Percentiles rank a stretch among this genome's conserved stretches.
phyloP scores from a whole-genome alignment of 2,797 vertebrate species.

The Myripristis murdjan region DNA sequence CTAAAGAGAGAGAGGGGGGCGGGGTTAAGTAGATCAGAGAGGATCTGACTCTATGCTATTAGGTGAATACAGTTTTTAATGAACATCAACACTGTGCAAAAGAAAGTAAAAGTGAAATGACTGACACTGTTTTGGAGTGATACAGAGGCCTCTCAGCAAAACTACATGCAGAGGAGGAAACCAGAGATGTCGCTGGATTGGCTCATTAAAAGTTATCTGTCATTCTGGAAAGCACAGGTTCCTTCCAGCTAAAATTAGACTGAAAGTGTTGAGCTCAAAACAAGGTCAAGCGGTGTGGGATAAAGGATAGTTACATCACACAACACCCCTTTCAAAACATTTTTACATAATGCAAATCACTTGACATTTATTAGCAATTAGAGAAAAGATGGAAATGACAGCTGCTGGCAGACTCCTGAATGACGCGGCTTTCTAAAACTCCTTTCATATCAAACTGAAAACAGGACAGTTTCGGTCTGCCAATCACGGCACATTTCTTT shows the following conservation, averaged over 20 bases:
- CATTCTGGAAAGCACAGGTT: not conserved
- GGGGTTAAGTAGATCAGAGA: no score
- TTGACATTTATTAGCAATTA: no score
- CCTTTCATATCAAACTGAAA: no score
- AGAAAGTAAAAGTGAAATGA: not conserved
- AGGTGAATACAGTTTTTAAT: not conserved
- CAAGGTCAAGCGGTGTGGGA: constrained; percentile 9
- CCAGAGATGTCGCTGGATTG: constrained; percentile 8
- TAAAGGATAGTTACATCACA: constrained; percentile 11
- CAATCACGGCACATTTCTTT: no score
- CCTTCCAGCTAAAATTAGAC: constrained; percentile 5
- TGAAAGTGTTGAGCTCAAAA: constrained; percentile 7
- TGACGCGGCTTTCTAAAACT: no score
- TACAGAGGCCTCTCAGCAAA: constrained; percentile 8
- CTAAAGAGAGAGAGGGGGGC: constrained; percentile 22
- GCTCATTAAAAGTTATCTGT: constrained; percentile 13
- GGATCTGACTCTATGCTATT: not conserved
- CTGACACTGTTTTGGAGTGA: constrained; percentile 12
- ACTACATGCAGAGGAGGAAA: not conserved
- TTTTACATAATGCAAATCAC: constrained; percentile 1
- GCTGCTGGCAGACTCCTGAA: no score
- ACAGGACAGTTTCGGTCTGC: no score
- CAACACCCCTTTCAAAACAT: constrained; percentile 24
- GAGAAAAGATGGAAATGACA: no score
- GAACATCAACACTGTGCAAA: not conserved